Evolutionary conservation across 1,140 invertebrate species (phyloP), one percentile per base, ranked within the genome.

Genomic region (Achroia grisella): DNA sequence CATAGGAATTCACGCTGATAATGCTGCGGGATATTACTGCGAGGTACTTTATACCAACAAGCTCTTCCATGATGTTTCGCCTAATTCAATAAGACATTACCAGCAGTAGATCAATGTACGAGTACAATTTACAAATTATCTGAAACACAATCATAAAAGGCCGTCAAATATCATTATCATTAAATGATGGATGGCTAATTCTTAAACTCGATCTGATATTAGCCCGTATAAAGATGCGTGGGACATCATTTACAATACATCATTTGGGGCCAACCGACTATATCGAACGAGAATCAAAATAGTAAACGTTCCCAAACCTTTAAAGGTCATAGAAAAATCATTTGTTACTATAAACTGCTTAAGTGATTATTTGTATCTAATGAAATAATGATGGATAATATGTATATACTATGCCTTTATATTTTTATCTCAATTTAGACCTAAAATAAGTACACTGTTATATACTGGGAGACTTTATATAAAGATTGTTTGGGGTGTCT

Each of bases 111-210:
- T 37, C 12, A 14, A 30, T 37, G 37, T 49, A 52, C 52, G 62
- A 62, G 37, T 49, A 52, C 52, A 62, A 62, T 62, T 60, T 61
- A 63, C 44, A 52, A 54, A 54, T 68, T 75, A 77, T 77, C 72
- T 46, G 44, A 46, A 56, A 57, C 59, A 62, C 41, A 63, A 80
- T 79, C 77, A 49, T 74, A 76, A 80, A 62, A 71, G 67, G 56
- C 64, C 68, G 72, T 81, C 80, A 80, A 76, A 79, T 80, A 78
- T 71, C 62, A 84, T 84, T 81, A 81, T 78, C 77, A 64, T 71
- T 56, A 65, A 59, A 74, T 84, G 77, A 84, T 81, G 71, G 77
- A 84, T 81, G 64, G 75, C 75, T 78, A 84, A 81, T 79, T 84
- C 75, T 79, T 69, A 51, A 59, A 66, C 56, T 63, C 55, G 68